phyloP scores from a whole-genome alignment of 2,797 vertebrate species.

The Tapirus indicus region DNA sequence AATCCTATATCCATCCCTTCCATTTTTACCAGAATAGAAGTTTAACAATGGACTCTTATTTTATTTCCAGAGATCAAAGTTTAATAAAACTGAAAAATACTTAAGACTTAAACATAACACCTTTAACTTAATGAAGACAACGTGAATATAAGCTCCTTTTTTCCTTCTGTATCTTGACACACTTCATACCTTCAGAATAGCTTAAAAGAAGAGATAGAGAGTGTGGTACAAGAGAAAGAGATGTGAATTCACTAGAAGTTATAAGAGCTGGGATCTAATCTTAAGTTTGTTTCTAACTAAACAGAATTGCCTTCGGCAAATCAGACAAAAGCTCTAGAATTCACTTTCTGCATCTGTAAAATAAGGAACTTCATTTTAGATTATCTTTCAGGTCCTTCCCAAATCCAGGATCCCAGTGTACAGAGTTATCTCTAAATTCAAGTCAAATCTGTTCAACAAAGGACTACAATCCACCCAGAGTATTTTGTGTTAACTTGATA shows the following conservation, averaged over 20 bases:
- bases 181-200: neutral
- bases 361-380: neutral
- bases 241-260: neutral
- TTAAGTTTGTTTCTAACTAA: neutral
- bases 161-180: neutral
- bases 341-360: neutral
- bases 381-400: neutral
- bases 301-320: neutral
- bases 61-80: constrained; percentile 69
- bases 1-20: neutral
- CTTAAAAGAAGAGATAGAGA: neutral
- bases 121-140: constrained; percentile 42
- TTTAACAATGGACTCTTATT: constrained; percentile 52
- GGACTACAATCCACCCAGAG: constrained; percentile 58
- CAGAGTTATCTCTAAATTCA: neutral
- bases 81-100: constrained; percentile 66
- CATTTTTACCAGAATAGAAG: neutral
- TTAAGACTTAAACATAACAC: constrained; percentile 34
- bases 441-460: constrained; percentile 66
- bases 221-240: neutral
- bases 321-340: neutral
- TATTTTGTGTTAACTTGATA: constrained; percentile 72
- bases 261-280: neutral
- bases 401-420: neutral
- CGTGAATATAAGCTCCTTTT: neutral